A percentile compares a stretch with the other conserved stretches of the same genome.
These are phyloP conservation scores for Chaetodon trifascialis DNA, from an alignment of 2,113 vertebrate genomes.

Conservation along the genomic window DNA sequence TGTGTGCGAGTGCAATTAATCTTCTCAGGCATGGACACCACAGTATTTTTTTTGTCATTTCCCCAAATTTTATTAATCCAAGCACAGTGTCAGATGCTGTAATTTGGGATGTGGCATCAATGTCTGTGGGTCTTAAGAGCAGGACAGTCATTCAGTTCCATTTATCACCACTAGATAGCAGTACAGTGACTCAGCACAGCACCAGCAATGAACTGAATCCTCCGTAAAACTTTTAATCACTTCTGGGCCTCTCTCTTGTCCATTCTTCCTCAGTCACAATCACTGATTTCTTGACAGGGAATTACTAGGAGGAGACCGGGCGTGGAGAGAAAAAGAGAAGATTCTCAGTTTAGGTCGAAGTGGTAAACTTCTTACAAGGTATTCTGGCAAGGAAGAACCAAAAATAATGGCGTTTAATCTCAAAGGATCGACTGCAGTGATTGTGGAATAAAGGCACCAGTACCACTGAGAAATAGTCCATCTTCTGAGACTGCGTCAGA, in stretches of 20 bases:
- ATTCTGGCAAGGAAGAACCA: background rate
- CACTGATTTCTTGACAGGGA: constrained; percentile 17
- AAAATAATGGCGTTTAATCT: background rate
- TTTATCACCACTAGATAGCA: constrained; percentile 14
- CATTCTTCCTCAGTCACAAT: constrained; percentile 1
- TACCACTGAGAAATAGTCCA: background rate
- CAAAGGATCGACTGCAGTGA: background rate
- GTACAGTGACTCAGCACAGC: constrained; percentile 11
- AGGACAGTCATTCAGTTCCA: background rate
- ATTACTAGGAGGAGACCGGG: background rate
- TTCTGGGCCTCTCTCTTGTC: background rate
- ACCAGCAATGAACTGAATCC: background rate
- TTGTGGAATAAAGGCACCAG: background rate
- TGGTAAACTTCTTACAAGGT: constrained; percentile 6
- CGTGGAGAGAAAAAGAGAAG: background rate
- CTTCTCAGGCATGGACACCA: no score
- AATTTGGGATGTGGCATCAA: background rate
- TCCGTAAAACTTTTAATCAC: constrained; percentile 10
- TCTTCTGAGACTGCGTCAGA: background rate
- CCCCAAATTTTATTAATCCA: no score
- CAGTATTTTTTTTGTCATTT: no score
- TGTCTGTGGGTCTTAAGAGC: background rate
- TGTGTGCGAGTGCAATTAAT: no score
- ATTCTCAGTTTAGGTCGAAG: background rate
- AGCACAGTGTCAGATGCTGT: no score